Evolutionary conservation across 2,797 vertebrate genomes (phyloP), one percentile per base, ranked within the genome.

Genomic region (Lemur catta): DNA sequence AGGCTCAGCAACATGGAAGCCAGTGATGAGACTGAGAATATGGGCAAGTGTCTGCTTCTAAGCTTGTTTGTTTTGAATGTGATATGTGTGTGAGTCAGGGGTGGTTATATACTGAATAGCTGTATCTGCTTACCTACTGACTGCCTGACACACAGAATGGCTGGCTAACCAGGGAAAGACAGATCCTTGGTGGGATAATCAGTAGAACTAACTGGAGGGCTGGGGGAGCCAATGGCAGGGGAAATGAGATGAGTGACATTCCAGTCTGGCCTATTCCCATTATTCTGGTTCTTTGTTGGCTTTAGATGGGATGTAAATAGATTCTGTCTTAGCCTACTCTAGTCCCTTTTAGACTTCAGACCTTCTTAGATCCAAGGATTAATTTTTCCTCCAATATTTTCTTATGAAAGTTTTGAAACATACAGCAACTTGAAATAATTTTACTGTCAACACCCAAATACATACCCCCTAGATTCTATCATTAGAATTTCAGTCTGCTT

Each of bases 401-500:
- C 80, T 82, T 95, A 79, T 93, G 71, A 76, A 92, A 46, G 4
- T 13, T 89, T 95, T 90, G 28, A 95, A 79, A 50, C 46, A 75
- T 35, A 69, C 5, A 43, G 41, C 35, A 71, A 55, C 22, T 81
- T 93, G 50, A 95, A 90, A 78, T 75, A 50, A 72, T 89, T 95
- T 93, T 52, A 92, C 28, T 50, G 7, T 91, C 63, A 59, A 57
- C n/a, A 75, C 17, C 28, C 22, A 55, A 52, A 74, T 84, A 63
- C 89, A 63, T 46, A 26, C 14, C 46, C 61, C 15, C 35, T 43
- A 76, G 13, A 50, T 67, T 80, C 35, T 93, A 11, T 88, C 17
- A 30, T 48, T 84, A 95, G 63, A 18, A 84, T 95, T 91, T 93
- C 41, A 61, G 24, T 87, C 20, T 79, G 30, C 17, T 79, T 67